Evolutionary conservation across 2,888 invertebrate species (phyloP).

Genomic region (Orchestes rusci): DNA sequence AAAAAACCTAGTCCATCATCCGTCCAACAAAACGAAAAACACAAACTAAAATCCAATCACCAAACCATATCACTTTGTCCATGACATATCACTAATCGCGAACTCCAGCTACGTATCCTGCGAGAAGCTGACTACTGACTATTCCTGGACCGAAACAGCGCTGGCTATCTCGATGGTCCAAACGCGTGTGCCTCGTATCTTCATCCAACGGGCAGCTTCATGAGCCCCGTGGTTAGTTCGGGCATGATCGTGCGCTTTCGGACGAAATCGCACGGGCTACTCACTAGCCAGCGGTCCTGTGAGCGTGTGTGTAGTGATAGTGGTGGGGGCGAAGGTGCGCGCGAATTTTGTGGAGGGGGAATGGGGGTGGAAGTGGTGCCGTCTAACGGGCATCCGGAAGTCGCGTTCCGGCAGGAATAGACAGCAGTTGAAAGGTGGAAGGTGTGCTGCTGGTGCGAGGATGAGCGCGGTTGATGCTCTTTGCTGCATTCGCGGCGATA

Average conservation of each 20-base stretch:
- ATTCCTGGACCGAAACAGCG: slow-evolving; percentile 25
- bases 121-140: slow-evolving; percentile 18
- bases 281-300: slow-evolving; percentile 50
- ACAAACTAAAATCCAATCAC: slow-evolving; percentile 10
- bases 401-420: slow-evolving; percentile 30
- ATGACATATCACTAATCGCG: slow-evolving; percentile 20
- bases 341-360: slow-evolving; percentile 37
- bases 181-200: slow-evolving; percentile 46
- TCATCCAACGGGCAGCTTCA: slow-evolving; percentile 32
- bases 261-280: slow-evolving; percentile 40
- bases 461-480: too few relatives aligned
- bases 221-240: slow-evolving; percentile 32
- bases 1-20: slow-evolving; percentile 23
- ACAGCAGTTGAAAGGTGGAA: neutral
- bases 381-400: slow-evolving; percentile 36
- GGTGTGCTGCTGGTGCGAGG: too few relatives aligned
- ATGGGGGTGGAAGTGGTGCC: slow-evolving; percentile 33
- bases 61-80: too few relatives aligned
- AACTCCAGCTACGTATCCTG: too few relatives aligned
- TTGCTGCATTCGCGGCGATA: too few relatives aligned
- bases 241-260: slow-evolving; percentile 26
- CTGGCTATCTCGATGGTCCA: slow-evolving; percentile 36
- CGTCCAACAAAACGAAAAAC: slow-evolving; percentile 16
- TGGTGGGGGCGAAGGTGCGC: slow-evolving; percentile 43
- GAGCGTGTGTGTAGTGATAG: slow-evolving; percentile 36